phyloP scores from a whole-genome alignment of 2,797 vertebrate species.

The Gadopsis marmoratus region DNA sequence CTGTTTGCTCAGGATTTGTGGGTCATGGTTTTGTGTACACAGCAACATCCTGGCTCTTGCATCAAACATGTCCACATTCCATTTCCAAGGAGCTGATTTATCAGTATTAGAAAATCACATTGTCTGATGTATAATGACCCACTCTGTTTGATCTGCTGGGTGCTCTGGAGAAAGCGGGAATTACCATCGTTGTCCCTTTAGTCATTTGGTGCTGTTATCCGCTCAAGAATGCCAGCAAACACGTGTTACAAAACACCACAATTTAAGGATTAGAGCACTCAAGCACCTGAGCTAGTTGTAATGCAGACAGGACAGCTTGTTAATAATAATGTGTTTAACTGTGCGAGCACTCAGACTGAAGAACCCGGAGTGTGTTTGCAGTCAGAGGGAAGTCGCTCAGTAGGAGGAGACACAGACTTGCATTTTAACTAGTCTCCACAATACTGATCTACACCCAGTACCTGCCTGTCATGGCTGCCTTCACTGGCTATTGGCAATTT shows the following conservation, averaged over 20 bases:
- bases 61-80: neutral
- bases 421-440: conserved; percentile 33
- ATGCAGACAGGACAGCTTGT: neutral
- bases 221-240: neutral
- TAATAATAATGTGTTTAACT: conserved; percentile 1
- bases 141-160: neutral
- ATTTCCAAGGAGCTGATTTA: conserved; percentile 5
- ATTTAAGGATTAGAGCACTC: neutral
- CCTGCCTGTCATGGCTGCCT: conserved; percentile 13
- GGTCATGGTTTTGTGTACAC: conserved; percentile 38
- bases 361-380: neutral
- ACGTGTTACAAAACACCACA: neutral
- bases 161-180: neutral
- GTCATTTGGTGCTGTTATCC: neutral
- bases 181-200: neutral
- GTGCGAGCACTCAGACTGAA: neutral
- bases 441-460: conserved; percentile 1
- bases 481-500: neutral
- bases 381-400: conserved; percentile 8
- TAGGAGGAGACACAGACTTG: conserved; percentile 1
- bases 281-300: neutral
- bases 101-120: neutral
- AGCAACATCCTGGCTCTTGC: neutral
- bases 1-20: conserved; percentile 5
- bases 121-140: neutral